phyloP scores from a whole-genome alignment of 23 tunicate genomes.

The Halocynthia aurantium region DNA sequence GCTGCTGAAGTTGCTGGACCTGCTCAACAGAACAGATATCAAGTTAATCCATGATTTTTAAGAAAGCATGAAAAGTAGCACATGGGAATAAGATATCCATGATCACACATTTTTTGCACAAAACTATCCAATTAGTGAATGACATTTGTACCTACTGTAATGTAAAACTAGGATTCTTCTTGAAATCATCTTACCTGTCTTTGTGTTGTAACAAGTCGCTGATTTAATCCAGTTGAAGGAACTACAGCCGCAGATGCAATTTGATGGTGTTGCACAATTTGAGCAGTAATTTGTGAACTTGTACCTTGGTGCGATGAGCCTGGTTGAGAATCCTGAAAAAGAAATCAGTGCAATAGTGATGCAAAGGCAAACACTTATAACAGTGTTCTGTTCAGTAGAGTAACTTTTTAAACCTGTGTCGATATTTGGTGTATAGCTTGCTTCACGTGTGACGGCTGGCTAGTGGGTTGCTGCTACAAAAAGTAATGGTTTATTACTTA shows the following conservation, averaged over 20 bases:
- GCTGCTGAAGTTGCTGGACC: slow-evolving; percentile 8
- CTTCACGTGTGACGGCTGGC: no score
- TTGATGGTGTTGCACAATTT: slow-evolving; percentile 10
- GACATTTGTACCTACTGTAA: background rate
- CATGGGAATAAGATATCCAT: background rate
- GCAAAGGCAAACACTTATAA: no score
- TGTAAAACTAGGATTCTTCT: no score
- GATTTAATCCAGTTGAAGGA: slow-evolving; percentile 10
- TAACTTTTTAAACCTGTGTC: no score
- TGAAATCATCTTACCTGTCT: slow-evolving; percentile 13
- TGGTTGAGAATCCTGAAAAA: no score
- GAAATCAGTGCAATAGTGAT: no score
- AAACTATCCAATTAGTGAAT: background rate
- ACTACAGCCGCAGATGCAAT: slow-evolving; percentile 10
- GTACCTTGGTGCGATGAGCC: no score
- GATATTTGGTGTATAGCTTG: no score
- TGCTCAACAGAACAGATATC: background rate
- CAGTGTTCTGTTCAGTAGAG: no score
- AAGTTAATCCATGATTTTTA: no score
- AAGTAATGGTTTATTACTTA: background rate
- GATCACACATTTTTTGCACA: background rate
- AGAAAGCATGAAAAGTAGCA: no score
- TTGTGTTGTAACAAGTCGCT: slow-evolving; percentile 18
- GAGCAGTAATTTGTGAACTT: no score
- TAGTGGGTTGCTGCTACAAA: background rate